These are phyloP conservation scores for Andrena chrysosceles DNA, from an alignment of 2,888 invertebrate genomes.

Conservation along the genomic window DNA sequence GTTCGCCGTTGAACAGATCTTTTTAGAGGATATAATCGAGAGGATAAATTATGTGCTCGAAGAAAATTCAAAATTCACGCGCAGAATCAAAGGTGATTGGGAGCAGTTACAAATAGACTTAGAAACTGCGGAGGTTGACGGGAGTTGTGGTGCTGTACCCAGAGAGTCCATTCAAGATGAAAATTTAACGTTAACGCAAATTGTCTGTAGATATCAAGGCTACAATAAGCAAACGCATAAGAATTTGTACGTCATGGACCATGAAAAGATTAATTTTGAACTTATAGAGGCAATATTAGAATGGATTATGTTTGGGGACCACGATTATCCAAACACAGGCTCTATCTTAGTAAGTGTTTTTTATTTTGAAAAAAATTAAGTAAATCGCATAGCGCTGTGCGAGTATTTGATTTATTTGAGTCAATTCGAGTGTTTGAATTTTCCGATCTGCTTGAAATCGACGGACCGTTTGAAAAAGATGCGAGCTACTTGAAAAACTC, in stretches of 20 bases:
- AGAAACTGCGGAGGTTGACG: conserved; percentile 88
- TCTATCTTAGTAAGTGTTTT: conserved; percentile 88
- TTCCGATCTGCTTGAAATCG: too few relatives aligned
- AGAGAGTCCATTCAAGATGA: conserved; percentile 90
- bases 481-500: too few relatives aligned
- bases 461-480: too few relatives aligned
- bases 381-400: background rate
- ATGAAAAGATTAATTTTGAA: conserved; percentile 92
- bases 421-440: too few relatives aligned
- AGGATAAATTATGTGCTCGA: conserved; percentile 87
- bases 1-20: conserved; percentile 93
- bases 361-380: background rate
- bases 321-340: conserved; percentile 89
- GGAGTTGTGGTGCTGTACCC: conserved; percentile 86
- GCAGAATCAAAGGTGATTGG: conserved; percentile 88
- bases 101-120: conserved; percentile 88
- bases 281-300: conserved; percentile 90
- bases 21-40: conserved; percentile 93
- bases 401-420: too few relatives aligned
- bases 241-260: conserved; percentile 91
- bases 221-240: conserved; percentile 89
- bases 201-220: conserved; percentile 89
- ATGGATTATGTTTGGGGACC: conserved; percentile 90
- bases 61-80: conserved; percentile 88
- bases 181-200: conserved; percentile 89